Evolutionary conservation across 2,888 invertebrate genomes (phyloP).

Genomic region (Nemoura dubitans): DNA sequence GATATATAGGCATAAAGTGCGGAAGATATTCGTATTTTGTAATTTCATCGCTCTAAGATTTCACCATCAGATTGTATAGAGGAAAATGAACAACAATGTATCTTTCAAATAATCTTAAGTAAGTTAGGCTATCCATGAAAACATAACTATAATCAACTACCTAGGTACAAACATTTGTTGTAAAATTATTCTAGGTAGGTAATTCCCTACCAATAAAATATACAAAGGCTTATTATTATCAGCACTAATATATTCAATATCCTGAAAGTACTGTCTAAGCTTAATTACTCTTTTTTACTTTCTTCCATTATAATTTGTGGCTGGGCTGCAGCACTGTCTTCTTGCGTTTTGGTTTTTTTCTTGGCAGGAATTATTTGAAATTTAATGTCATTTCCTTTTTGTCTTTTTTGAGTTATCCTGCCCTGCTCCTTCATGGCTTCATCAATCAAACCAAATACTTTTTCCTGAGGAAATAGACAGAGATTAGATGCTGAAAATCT

Average conservation of each 20-base stretch:
- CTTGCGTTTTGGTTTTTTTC: slow-evolving; percentile 51
- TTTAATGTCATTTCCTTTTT: slow-evolving; percentile 68
- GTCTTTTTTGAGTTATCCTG: slow-evolving; percentile 71
- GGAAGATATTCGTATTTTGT: background rate
- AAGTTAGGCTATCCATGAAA: no score
- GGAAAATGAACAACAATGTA: background rate
- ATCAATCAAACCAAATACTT: slow-evolving; percentile 64
- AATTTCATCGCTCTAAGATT: background rate
- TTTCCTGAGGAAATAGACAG: slow-evolving; percentile 63
- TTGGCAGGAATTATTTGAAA: slow-evolving; percentile 70
- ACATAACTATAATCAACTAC: background rate
- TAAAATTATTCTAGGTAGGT: background rate
- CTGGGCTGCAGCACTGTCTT: background rate
- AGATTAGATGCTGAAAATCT: slow-evolving; percentile 23
- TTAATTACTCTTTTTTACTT: background rate
- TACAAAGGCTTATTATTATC: background rate
- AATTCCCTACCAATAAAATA: background rate
- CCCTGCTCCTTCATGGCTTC: slow-evolving; percentile 56
- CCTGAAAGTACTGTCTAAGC: no score
- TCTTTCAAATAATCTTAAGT: background rate
- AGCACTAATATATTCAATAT: no score
- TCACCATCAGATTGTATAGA: background rate
- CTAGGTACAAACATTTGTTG: background rate
- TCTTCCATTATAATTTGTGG: background rate
- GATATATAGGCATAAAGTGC: background rate